Percentiles rank a stretch among this genome's conserved stretches.
Conservation (phyloP, 2,113 vertebrate species). For the Mus spicilegus region DNA sequence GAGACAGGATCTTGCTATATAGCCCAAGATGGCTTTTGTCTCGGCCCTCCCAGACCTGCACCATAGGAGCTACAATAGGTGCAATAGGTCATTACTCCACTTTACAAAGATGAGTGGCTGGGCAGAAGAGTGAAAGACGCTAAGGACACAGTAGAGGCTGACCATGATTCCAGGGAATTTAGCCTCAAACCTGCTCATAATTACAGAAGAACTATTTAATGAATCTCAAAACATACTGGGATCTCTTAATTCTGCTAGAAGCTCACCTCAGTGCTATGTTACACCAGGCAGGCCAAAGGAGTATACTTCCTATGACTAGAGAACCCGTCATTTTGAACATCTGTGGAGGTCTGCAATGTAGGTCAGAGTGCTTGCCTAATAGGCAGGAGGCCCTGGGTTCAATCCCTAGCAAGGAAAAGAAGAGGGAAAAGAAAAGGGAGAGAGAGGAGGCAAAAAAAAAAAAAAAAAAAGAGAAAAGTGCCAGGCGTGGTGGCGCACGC, state of each 20-base stretch:
- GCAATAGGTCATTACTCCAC: not conserved
- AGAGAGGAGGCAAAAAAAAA: not conserved
- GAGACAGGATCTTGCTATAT: not conserved
- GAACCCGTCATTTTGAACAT: constrained; percentile 11
- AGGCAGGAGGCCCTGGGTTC: not conserved
- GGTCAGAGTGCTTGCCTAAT: not conserved
- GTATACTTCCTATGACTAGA: constrained; percentile 33
- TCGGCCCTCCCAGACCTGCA: not conserved
- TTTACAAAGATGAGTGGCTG: not conserved
- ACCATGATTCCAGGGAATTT: not conserved
- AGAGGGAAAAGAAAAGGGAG: not conserved
- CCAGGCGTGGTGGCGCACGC: too few relatives aligned
- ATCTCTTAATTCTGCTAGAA: not conserved
- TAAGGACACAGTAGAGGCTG: not conserved
- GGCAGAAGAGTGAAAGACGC: not conserved
- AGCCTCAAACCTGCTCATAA: not conserved
- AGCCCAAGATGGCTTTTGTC: not conserved
- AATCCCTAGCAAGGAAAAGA: not conserved
- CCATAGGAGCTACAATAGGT: not conserved
- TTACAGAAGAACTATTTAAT: not conserved
- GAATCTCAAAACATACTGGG: not conserved
- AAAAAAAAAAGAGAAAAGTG: not conserved
- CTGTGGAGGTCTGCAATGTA: not conserved
- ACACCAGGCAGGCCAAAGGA: not conserved
- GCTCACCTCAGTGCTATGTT: not conserved